Evolutionary conservation across 2,888 invertebrate species (phyloP).

Genomic region (Trachelus tabidus): DNA sequence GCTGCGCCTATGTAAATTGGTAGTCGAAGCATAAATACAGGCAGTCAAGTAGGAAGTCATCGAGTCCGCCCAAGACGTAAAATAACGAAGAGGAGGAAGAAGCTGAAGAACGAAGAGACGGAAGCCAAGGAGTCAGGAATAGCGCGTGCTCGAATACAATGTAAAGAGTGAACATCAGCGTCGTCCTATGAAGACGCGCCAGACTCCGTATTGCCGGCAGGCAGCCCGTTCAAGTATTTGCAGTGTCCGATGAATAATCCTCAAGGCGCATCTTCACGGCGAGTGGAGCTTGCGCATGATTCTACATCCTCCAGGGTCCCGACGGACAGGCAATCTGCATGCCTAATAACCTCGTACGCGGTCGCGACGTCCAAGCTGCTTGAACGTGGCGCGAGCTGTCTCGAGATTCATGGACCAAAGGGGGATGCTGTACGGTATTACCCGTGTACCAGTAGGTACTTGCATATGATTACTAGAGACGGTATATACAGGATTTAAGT

Average conservation of each 20-base stretch:
- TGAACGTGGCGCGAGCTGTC: background rate
- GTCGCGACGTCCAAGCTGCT: background rate
- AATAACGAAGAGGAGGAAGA: background rate
- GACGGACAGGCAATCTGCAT: slow-evolving; percentile 52
- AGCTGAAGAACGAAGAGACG: background rate
- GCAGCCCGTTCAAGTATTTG: background rate
- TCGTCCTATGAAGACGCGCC: background rate
- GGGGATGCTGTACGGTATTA: background rate
- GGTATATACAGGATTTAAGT: background rate
- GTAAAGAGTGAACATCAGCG: slow-evolving; percentile 17
- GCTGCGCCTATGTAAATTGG: slow-evolving; percentile 38
- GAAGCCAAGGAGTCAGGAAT: background rate
- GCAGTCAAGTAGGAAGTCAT: background rate
- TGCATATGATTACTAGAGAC: background rate
- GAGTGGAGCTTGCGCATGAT: background rate
- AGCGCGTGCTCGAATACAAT: background rate
- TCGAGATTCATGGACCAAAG: background rate
- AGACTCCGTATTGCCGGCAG: slow-evolving; percentile 4
- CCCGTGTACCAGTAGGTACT: background rate
- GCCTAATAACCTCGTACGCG: slow-evolving; percentile 41
- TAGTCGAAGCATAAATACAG: slow-evolving; percentile 11
- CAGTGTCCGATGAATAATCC: background rate
- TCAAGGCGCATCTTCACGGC: background rate
- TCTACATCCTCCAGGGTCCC: slow-evolving; percentile 18
- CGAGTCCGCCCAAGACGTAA: background rate